Evolutionary conservation across 1,140 invertebrate species (phyloP).

Genomic region (Panulirus ornatus): DNA sequence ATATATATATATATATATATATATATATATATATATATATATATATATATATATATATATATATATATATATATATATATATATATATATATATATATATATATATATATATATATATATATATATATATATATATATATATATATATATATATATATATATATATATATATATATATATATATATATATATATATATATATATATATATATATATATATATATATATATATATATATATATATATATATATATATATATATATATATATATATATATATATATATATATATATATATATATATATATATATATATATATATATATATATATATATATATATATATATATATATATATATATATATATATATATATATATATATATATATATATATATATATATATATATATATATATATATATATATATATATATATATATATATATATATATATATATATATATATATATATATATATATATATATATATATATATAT

Average conservation of each 20-base stretch:
- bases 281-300: slow-evolving; percentile 42
- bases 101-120: slow-evolving; percentile 5
- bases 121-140: slow-evolving; percentile 34
- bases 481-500: slow-evolving; percentile 41
- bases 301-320: slow-evolving; percentile 38
- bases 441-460: slow-evolving; percentile 48
- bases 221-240: slow-evolving; percentile 31
- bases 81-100: background rate
- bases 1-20: slow-evolving; percentile 41
- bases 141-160: slow-evolving; percentile 7
- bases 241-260: slow-evolving; percentile 18
- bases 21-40: slow-evolving; percentile 36
- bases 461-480: slow-evolving; percentile 48
- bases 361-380: slow-evolving; percentile 52
- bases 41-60: slow-evolving; percentile 41
- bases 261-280: slow-evolving; percentile 45
- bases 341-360: slow-evolving; percentile 50
- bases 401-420: slow-evolving; percentile 18
- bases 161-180: slow-evolving; percentile 18
- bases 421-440: slow-evolving; percentile 39
- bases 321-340: slow-evolving; percentile 52
- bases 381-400: slow-evolving; percentile 38
- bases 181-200: slow-evolving; percentile 26
- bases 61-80: background rate
- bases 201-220: slow-evolving; percentile 16